These are phyloP conservation scores for Forficula auricularia DNA, from an alignment of 1,140 invertebrate species.

Conservation along the genomic window DNA sequence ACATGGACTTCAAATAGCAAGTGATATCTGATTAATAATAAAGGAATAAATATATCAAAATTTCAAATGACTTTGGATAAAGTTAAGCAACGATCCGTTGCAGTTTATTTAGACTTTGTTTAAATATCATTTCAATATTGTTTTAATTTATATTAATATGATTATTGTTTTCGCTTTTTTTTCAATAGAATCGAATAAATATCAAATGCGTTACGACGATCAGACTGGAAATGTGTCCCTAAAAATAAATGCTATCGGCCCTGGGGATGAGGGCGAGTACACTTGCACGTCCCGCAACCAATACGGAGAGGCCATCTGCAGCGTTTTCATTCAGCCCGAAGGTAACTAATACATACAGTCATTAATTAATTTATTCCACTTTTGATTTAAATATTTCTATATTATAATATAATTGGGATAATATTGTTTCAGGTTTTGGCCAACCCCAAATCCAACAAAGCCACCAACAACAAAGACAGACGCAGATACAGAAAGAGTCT, in stretches of 20 bases:
- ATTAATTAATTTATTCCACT: constrained; percentile 1
- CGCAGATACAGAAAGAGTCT: constrained; percentile 32
- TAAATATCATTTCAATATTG: background rate
- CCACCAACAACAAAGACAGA: constrained; percentile 23
- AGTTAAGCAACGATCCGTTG: too few relatives aligned
- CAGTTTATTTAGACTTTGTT: background rate
- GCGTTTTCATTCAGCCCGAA: constrained; percentile 88
- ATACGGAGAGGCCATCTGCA: constrained; percentile 84
- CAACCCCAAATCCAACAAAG: constrained; percentile 26
- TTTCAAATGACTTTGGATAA: too few relatives aligned
- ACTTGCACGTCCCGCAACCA: constrained; percentile 84
- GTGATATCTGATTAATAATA: too few relatives aligned
- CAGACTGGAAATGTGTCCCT: constrained; percentile 69
- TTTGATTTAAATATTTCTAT: background rate
- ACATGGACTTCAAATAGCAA: too few relatives aligned
- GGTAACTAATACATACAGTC: constrained; percentile 24
- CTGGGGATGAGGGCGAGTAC: constrained; percentile 89
- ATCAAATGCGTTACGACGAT: constrained; percentile 73
- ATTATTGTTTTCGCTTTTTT: constrained; percentile 10
- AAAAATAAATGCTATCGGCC: constrained; percentile 76
- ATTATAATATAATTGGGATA: background rate
- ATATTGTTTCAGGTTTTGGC: constrained; percentile 36
- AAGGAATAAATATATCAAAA: too few relatives aligned
- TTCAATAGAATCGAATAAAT: constrained; percentile 49
- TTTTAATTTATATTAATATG: constrained; percentile 5